Evolutionary conservation across 2,797 vertebrate species (phyloP), one percentile per base, ranked within the genome.

Genomic region (Decapterus maruadsi): DNA sequence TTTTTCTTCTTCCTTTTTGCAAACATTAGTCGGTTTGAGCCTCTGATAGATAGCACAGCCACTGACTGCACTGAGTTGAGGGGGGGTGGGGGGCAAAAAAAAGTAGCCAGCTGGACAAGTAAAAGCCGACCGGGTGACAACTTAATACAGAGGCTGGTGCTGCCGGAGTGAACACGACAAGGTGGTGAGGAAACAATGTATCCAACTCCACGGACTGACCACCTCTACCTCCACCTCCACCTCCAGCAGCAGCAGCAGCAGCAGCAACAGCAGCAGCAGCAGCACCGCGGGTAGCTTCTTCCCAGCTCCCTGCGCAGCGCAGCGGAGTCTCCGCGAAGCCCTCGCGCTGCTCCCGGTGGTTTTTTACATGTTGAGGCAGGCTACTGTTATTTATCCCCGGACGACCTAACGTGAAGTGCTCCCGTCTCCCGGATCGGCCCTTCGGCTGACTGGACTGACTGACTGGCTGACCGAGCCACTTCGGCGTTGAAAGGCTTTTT

Each of bases 261-360:
- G 26, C 26, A 26, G 26, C 26, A 26, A 3, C 26, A 26, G 26
- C 26, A 26, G 26, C 26, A 26, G 26, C 26, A 26, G 26, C 76
- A 67, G 84, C 64, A 80, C 75, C 84, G 57, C 62, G 85, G 77
- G 83, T 70, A 82, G 77, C 78, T 60, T 50, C 81, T 26, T 26
- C 26, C 81, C 83, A 74, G 92, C 90, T 91, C 91, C 78, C 82
- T 89, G 92, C 92, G 91, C 91, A 89, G 90, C 91, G 78, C 26
- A 26, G 26, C 26, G 26, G 91, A 94, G 88, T 88, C 87, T 88
- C 91, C 88, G 86, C 90, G 80, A 82, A 94, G 87, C 93, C 91
- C 87, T 86, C 82, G 68, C 89, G 54, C 66, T 68, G 66, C 94
- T 88, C 89, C 86, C 87, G 86, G 75, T 77, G 89, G 74, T 83